A percentile compares a stretch with the other conserved stretches of the same genome.
These are phyloP conservation scores for Fopius arisanus DNA, from an alignment of 1,140 invertebrate species.

Conservation along the genomic window DNA sequence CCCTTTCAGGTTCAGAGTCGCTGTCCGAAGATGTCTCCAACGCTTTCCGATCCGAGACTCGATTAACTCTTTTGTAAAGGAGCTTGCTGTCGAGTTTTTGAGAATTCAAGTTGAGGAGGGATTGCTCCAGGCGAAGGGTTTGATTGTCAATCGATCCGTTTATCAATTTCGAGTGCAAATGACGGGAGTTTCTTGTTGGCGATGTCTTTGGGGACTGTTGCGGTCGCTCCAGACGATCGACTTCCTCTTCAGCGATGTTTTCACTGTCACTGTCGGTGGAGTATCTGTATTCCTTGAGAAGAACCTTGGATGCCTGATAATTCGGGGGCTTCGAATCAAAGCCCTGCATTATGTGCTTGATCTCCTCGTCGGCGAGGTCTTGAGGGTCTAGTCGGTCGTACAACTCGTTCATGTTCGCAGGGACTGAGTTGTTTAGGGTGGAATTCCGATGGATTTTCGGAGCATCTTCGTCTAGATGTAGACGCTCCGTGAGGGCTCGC, in stretches of 20 bases:
- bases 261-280: constrained; percentile 34
- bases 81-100: not conserved
- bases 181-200: constrained; percentile 39
- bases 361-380: constrained; percentile 22
- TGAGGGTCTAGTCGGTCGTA: not conserved
- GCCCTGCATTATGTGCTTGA: constrained; percentile 21
- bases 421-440: not conserved
- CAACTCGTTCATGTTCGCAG: not conserved
- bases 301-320: constrained; percentile 27
- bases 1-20: not conserved
- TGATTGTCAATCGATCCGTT: not conserved
- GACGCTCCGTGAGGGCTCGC: not conserved
- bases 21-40: not conserved
- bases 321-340: constrained; percentile 30
- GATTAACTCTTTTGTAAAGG: not conserved
- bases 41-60: not conserved
- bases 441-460: not conserved
- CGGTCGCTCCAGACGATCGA: not conserved
- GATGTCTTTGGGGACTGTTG: not conserved
- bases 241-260: constrained; percentile 25
- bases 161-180: constrained; percentile 44
- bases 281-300: constrained; percentile 36
- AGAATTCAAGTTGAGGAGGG: not conserved
- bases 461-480: constrained; percentile 6
- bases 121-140: not conserved